Evolutionary conservation across 2,888 invertebrate genomes (phyloP).

Genomic region (Xanthorhoe spadicearia): DNA sequence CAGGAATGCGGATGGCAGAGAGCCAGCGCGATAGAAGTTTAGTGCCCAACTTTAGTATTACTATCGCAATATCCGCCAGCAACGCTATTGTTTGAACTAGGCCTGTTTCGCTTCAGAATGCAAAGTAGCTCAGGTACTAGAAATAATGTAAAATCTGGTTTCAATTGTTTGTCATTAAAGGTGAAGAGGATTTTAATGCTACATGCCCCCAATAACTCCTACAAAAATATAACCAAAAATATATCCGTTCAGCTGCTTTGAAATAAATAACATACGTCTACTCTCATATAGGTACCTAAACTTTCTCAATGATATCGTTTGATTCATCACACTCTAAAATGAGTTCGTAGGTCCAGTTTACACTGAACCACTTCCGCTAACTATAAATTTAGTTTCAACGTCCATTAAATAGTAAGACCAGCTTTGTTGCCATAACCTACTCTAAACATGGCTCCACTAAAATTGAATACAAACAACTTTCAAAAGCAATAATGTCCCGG

Average conservation of each 20-base stretch:
- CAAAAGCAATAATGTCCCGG: conserved; percentile 34
- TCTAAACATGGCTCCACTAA: conserved; percentile 30
- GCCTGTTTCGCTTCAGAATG: not conserved
- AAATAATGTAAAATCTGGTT: not conserved
- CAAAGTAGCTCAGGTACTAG: not conserved
- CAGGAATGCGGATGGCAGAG: conserved; percentile 16
- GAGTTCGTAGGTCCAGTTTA: not conserved
- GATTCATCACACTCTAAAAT: not conserved
- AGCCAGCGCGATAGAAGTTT: conserved; percentile 2
- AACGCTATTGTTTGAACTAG: conserved; percentile 9
- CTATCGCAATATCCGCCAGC: conserved; percentile 10
- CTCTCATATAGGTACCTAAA: too few relatives aligned
- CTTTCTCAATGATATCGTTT: too few relatives aligned
- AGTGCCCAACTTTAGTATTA: conserved; percentile 5
- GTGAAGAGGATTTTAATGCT: too few relatives aligned
- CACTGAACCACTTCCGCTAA: conserved; percentile 8
- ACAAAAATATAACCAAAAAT: too few relatives aligned
- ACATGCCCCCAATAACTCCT: too few relatives aligned
- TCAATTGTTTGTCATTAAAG: too few relatives aligned
- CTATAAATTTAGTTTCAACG: conserved; percentile 22
- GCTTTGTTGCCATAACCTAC: conserved; percentile 26
- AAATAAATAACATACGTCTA: too few relatives aligned
- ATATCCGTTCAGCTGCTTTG: too few relatives aligned
- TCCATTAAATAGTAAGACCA: conserved; percentile 27
- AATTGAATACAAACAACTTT: conserved; percentile 41